Evolutionary conservation across 2,797 vertebrate species (phyloP).

Genomic region (Heterohyrax brucei): DNA sequence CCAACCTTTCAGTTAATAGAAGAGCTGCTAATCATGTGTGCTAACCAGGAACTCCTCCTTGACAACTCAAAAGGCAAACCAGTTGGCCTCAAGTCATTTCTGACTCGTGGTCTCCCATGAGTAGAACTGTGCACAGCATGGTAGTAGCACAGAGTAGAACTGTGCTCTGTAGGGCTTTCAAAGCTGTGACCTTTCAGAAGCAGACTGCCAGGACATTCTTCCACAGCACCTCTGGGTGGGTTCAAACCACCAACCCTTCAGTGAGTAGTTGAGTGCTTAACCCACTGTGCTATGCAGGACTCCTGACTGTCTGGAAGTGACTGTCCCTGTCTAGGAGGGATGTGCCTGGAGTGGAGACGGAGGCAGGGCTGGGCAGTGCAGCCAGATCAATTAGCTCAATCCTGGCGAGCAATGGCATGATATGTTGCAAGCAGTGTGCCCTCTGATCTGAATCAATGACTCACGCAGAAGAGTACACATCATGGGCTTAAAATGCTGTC

Average conservation of each 20-base stretch:
- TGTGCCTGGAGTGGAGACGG: neutral
- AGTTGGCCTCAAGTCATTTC: neutral
- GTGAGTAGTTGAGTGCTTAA: neutral
- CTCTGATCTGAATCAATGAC: conserved; percentile 47
- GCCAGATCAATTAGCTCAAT: neutral
- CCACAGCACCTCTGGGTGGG: neutral
- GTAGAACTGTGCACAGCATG: no score
- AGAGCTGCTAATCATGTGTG: neutral
- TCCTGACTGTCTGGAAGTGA: neutral
- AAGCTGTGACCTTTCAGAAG: neutral
- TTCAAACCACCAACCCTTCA: neutral
- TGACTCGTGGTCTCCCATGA: no score
- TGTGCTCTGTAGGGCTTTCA: neutral
- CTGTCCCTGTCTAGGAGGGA: neutral
- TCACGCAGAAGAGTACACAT: neutral
- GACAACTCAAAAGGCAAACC: neutral
- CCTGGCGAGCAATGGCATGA: neutral
- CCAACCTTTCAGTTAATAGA: neutral
- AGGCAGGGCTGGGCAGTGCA: neutral
- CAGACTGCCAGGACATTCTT: neutral
- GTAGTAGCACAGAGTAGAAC: no score
- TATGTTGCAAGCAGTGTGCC: neutral
- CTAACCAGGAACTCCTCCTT: neutral
- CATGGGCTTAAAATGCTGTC: neutral
- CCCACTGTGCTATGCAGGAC: neutral